A percentile compares a stretch with the other conserved stretches of the same genome.
Evolutionary conservation across 2,888 invertebrate species (phyloP).

Genomic region (Amblyjoppa proteus): DNA sequence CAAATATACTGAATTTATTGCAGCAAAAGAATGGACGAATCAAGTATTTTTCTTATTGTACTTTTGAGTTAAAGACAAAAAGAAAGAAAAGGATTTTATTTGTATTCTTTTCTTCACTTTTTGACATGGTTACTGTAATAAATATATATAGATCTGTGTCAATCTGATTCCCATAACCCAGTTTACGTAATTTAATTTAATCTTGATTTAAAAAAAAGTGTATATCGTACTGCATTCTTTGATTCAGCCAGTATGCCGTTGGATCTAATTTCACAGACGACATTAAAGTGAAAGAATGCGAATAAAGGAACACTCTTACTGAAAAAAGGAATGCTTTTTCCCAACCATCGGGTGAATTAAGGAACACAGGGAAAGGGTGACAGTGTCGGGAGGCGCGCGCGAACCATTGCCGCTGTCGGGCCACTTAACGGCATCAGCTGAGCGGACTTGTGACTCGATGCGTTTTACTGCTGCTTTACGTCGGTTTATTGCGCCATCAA

Average conservation of each 20-base stretch:
- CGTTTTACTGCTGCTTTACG: conserved; percentile 85
- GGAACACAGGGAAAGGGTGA: conserved; percentile 61
- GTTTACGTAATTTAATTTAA: too few relatives aligned
- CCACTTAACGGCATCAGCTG: conserved; percentile 84
- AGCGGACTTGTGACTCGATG: conserved; percentile 85
- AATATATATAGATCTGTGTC: too few relatives aligned
- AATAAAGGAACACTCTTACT: background rate
- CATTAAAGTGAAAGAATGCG: background rate
- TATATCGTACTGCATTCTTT: background rate
- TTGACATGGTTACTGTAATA: too few relatives aligned
- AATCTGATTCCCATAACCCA: too few relatives aligned
- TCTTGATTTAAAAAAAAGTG: too few relatives aligned
- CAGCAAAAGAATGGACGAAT: too few relatives aligned
- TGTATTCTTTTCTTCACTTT: too few relatives aligned
- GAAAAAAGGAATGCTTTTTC: background rate
- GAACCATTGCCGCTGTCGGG: conserved; percentile 71
- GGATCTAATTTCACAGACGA: too few relatives aligned
- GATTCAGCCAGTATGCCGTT: background rate
- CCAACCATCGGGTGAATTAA: background rate
- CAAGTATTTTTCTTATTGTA: too few relatives aligned
- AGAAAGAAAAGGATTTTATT: too few relatives aligned
- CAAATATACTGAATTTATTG: too few relatives aligned
- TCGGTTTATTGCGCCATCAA: conserved; percentile 85
- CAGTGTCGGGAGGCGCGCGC: conserved; percentile 70
- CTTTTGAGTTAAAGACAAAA: too few relatives aligned